Evolutionary conservation across 1,140 invertebrate genomes (phyloP), one percentile per base, ranked within the genome.

Genomic region (Agrypnia vestita): DNA sequence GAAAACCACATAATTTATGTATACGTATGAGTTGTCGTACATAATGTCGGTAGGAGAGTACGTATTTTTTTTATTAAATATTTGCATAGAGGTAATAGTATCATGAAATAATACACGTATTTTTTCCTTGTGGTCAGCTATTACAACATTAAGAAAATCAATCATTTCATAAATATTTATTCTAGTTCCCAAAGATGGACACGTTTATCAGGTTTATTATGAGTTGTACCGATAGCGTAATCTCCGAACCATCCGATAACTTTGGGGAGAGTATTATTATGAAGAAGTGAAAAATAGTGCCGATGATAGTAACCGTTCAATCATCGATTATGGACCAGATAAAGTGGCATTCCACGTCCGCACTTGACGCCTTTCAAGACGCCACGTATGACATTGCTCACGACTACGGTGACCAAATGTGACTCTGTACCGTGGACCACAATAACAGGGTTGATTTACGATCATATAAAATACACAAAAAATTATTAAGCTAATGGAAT

Each of bases 291-390:
- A 77, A 74, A 77, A 77, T 77, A 64, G 61, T 64, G 25, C 9
- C 46, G 59, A 17, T 69, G 59, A 80, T 61, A 47, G 64, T 46
- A 43, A 56, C 62, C 80, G 75, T 62, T 81, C 80, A 62, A 81
- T 81, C 80, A 81, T 81, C 76, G 80, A 81, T 81, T 47, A 55
- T 19, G 47, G 13, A n/a, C 11, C 46, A 81, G 80, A 81, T 81
- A 76, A 79, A 46, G 43, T 49, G 25, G 55, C 56, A 77, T 77
- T 67, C 76, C 62, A 35, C 43, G 74, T 17, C 3, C 15, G n/a
- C 10, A 56, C 49, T 56, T 56, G 47, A 71, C 67, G 47, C 67
- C 67, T 71, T 15, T 51, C n/a, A 15, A 12, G 25, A 21, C 59
- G 21, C 59, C 46, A 43, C n/a, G 62, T 19, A 51, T 53, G 59